These are phyloP conservation scores for Tenthredo notha DNA, from an alignment of 2,888 invertebrate genomes.

Conservation along the genomic window DNA sequence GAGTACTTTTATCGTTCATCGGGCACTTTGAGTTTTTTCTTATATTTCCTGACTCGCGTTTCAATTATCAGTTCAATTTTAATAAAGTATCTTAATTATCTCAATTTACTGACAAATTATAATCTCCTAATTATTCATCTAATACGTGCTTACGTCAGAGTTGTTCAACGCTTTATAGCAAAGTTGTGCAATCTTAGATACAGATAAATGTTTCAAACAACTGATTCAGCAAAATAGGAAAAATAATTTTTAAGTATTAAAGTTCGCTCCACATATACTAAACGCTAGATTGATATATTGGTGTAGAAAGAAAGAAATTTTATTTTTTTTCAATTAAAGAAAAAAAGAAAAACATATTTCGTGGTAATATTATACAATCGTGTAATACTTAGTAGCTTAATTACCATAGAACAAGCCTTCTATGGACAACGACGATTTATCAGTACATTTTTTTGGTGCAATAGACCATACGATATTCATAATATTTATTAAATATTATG, in stretches of 20 bases:
- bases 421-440: conserved; percentile 14
- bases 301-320: not conserved
- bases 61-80: not conserved
- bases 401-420: conserved; percentile 28
- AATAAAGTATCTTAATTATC: not conserved
- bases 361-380: conserved; percentile 33
- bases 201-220: conserved; percentile 6
- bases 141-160: not conserved
- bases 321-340: not conserved
- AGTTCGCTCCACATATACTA: conserved; percentile 13
- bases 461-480: conserved; percentile 33
- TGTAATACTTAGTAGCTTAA: conserved; percentile 24
- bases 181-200: not conserved
- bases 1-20: conserved; percentile 1
- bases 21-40: not conserved
- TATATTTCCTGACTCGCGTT: not conserved
- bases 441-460: conserved; percentile 47
- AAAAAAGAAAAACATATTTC: conserved; percentile 1
- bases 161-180: not conserved
- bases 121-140: not conserved
- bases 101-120: not conserved
- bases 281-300: conserved; percentile 26
- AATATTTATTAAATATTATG: conserved; percentile 44
- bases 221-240: conserved; percentile 2
- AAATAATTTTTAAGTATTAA: not conserved